Percentiles rank a stretch among this genome's conserved stretches.
These are phyloP conservation scores for Diachasma alloeum DNA, from an alignment of 1,140 invertebrate species.

Conservation along the genomic window DNA sequence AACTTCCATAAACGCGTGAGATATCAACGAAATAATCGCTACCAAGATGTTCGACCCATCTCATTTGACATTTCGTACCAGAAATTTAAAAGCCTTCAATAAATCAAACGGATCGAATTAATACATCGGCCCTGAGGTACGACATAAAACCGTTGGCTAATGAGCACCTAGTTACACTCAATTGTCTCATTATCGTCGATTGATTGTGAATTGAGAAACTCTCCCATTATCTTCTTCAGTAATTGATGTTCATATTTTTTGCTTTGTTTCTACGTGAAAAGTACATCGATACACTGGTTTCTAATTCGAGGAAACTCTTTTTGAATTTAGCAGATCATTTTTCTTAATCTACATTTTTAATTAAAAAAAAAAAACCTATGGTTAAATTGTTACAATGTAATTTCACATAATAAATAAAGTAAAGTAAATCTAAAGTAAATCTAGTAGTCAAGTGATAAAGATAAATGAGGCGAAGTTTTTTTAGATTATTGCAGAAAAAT, in stretches of 20 bases:
- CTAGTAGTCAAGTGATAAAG: neutral
- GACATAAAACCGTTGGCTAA: neutral
- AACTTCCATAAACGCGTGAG: no score
- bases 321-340: neutral
- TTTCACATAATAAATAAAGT: no score
- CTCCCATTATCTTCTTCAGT: neutral
- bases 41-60: no score
- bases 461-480: no score
- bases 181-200: neutral
- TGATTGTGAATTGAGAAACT: neutral
- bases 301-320: neutral
- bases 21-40: no score
- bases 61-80: neutral
- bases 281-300: neutral
- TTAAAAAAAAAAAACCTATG: neutral
- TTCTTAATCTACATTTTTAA: neutral
- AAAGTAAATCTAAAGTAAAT: no score
- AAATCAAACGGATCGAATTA: neutral
- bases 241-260: neutral
- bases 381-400: no score
- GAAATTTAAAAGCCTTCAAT: neutral
- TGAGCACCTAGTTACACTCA: neutral
- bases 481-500: neutral
- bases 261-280: neutral
- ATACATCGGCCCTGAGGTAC: neutral